Percentiles rank a stretch among this genome's conserved stretches.
These are phyloP conservation scores for Agapornis roseicollis DNA, from an alignment of 2,113 vertebrate species.

Conservation along the genomic window DNA sequence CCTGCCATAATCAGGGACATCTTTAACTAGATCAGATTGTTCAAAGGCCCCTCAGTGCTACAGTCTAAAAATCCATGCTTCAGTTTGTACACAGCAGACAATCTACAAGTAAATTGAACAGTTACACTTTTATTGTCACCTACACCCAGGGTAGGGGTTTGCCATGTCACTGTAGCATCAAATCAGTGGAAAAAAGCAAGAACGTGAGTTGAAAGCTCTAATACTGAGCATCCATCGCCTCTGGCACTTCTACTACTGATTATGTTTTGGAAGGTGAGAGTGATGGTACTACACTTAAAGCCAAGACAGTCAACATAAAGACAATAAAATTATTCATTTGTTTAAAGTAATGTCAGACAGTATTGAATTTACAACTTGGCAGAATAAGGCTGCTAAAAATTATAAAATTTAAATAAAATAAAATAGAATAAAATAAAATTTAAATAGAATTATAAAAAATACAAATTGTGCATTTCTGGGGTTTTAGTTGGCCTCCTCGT, in stretches of 20 bases:
- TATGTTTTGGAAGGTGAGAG: neutral
- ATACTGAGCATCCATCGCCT: neutral
- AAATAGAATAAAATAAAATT: too few relatives aligned
- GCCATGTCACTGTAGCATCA: neutral
- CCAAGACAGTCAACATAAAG: neutral
- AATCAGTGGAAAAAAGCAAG: neutral
- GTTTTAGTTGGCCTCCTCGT: neutral
- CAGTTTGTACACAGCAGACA: neutral
- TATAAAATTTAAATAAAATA: too few relatives aligned
- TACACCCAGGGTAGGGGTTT: neutral
- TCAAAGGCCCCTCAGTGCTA: neutral
- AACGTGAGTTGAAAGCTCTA: neutral
- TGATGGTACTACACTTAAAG: neutral
- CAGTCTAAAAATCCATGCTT: neutral
- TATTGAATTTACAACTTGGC: neutral
- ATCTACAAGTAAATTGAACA: neutral
- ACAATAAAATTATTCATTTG: neutral
- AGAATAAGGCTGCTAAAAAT: neutral
- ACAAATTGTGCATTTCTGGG: neutral
- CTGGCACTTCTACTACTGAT: neutral
- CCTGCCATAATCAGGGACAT: neutral
- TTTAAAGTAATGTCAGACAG: neutral
- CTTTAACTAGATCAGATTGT: neutral
- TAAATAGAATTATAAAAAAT: neutral
- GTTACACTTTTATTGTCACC: neutral